Evolutionary conservation across 1,140 invertebrate species (phyloP).

Genomic region (Mizuhopecten yessoensis): DNA sequence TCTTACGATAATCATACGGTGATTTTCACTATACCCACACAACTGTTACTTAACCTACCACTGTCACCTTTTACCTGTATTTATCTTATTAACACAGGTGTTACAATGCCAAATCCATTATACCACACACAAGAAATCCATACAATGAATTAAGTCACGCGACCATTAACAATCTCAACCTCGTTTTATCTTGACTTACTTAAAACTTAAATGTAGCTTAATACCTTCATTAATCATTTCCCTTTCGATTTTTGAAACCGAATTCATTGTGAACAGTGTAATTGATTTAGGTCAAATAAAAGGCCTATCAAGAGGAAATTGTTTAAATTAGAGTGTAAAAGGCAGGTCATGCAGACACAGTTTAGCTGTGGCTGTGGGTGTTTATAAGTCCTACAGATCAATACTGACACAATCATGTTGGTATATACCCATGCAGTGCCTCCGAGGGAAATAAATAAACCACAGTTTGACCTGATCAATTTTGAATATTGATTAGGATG

Average conservation of each 20-base stretch:
- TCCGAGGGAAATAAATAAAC: background rate
- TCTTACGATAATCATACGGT: too few species aligned
- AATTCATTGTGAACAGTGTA: background rate
- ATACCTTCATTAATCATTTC: background rate
- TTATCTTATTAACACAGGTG: background rate
- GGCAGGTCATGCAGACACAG: background rate
- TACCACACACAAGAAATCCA: background rate
- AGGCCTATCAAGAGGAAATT: background rate
- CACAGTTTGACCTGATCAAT: background rate
- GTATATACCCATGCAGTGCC: background rate
- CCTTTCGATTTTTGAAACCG: background rate
- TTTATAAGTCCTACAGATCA: background rate
- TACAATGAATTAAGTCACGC: conserved; percentile 1
- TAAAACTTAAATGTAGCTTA: background rate
- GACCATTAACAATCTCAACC: background rate
- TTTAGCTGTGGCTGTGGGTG: background rate
- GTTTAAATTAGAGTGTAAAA: background rate
- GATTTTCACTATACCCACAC: too few species aligned
- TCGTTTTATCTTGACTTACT: background rate
- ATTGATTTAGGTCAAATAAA: background rate
- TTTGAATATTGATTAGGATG: background rate
- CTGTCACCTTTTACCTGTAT: background rate
- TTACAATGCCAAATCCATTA: conserved; percentile 21
- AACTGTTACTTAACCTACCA: too few species aligned
- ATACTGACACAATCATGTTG: background rate